Percentiles rank a stretch among this genome's conserved stretches.
Evolutionary conservation across 2,113 vertebrate genomes (phyloP).

Genomic region (Phaethon lepturus): DNA sequence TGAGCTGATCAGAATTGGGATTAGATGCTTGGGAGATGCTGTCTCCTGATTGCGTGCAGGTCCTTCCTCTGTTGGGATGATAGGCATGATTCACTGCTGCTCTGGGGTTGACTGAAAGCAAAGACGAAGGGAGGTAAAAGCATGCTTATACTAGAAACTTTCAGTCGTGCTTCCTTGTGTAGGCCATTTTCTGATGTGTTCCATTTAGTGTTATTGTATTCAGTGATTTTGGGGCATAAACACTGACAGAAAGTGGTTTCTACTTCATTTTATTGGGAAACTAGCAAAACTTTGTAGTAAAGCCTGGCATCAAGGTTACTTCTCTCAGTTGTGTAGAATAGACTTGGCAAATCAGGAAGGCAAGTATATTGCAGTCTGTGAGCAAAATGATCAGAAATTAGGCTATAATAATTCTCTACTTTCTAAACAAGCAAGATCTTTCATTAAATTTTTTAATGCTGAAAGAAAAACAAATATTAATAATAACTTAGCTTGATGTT

Average conservation of each 20-base stretch:
- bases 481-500: not conserved
- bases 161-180: not conserved
- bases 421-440: not conserved
- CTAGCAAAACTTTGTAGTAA: not conserved
- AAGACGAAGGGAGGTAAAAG: not conserved
- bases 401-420: not conserved
- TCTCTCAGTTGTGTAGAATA: not conserved
- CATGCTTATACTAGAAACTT: not conserved
- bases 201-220: not conserved
- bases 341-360: not conserved
- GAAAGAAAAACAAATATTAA: not conserved
- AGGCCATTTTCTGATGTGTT: not conserved
- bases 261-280: not conserved
- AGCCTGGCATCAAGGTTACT: not conserved
- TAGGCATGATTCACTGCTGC: not conserved
- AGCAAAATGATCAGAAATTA: not conserved
- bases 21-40: not conserved
- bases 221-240: not conserved
- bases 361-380: not conserved
- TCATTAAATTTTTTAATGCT: not conserved
- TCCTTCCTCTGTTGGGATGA: not conserved
- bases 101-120: not conserved
- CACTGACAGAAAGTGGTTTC: fast-evolving
- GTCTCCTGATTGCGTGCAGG: not conserved
- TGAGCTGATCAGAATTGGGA: not conserved